Conservation (phyloP, 2,888 invertebrate genomes). For the Drosophila lutescens region DNA sequence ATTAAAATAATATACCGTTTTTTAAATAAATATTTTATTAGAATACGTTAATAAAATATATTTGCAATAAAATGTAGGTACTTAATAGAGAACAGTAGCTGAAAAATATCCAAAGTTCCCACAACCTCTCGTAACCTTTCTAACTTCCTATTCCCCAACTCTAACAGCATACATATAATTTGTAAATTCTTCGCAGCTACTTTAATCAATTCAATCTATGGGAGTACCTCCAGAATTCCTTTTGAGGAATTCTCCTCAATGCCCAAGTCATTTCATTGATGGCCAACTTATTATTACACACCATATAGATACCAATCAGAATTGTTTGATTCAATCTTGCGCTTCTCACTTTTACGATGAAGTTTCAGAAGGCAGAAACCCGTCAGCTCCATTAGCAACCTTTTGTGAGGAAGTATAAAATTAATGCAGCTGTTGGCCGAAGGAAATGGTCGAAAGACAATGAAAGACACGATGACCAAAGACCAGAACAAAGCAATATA, state of each 20-base stretch:
- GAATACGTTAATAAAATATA: too few relatives aligned
- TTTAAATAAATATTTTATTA: too few relatives aligned
- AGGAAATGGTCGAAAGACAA: conserved; percentile 74
- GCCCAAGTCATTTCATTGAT: conserved; percentile 27
- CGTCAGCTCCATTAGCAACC: conserved; percentile 35
- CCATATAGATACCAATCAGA: conserved; percentile 31
- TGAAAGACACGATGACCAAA: conserved; percentile 39
- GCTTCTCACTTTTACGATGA: conserved; percentile 26
- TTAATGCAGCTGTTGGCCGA: conserved; percentile 52
- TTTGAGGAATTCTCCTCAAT: conserved; percentile 9
- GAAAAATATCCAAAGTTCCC: neutral
- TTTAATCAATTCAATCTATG: conserved; percentile 11
- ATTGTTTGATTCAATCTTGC: conserved; percentile 29
- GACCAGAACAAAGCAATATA: conserved; percentile 31
- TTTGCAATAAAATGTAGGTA: too few relatives aligned
- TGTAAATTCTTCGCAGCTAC: conserved; percentile 12
- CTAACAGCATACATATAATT: conserved; percentile 13
- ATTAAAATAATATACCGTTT: too few relatives aligned
- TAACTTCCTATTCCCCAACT: neutral
- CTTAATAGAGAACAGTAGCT: too few relatives aligned
- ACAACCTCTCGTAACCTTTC: neutral
- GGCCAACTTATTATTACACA: conserved; percentile 32
- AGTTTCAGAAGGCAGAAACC: conserved; percentile 5
- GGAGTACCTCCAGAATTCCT: conserved; percentile 2
- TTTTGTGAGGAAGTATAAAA: conserved; percentile 67